Evolutionary conservation across 2,888 invertebrate genomes (phyloP).

Genomic region (Mythimna loreyi): DNA sequence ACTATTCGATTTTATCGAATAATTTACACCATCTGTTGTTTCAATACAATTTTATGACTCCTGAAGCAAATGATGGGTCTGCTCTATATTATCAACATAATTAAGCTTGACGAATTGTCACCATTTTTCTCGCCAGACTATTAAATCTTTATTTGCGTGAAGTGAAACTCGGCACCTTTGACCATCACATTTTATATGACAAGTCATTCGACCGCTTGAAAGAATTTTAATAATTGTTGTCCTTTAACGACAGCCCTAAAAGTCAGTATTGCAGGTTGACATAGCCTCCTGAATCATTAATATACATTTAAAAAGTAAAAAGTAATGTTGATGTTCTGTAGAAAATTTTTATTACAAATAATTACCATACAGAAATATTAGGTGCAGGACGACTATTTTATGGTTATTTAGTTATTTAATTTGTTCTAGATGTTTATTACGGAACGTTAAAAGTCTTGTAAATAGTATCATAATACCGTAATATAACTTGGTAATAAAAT

Average conservation of each 20-base stretch:
- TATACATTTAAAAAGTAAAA: slow-evolving; percentile 12
- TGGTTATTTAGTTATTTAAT: slow-evolving; percentile 17
- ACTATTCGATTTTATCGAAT: not conserved
- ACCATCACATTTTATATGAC: slow-evolving; percentile 19
- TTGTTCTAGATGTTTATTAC: slow-evolving; percentile 4
- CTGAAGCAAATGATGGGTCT: not conserved
- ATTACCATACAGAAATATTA: slow-evolving; percentile 2
- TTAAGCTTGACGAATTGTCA: not conserved
- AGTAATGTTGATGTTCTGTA: not conserved
- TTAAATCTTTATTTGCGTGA: not conserved
- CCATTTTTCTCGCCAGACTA: not conserved
- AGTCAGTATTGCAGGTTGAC: slow-evolving; percentile 8
- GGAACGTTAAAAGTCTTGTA: slow-evolving; percentile 3
- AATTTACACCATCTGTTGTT: not conserved
- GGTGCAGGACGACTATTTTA: slow-evolving; percentile 13
- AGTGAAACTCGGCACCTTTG: not conserved
- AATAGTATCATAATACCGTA: not conserved
- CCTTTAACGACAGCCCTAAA: slow-evolving; percentile 5
- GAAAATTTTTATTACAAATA: slow-evolving; percentile 17
- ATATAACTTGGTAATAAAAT: slow-evolving; percentile 11
- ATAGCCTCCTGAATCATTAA: not conserved
- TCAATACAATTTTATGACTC: not conserved
- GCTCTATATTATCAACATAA: not conserved
- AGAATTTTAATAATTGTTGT: slow-evolving; percentile 12
- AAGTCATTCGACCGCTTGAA: slow-evolving; percentile 3